Conservation (phyloP, 2,113 vertebrate genomes). For the Engraulis encrasicolus region DNA sequence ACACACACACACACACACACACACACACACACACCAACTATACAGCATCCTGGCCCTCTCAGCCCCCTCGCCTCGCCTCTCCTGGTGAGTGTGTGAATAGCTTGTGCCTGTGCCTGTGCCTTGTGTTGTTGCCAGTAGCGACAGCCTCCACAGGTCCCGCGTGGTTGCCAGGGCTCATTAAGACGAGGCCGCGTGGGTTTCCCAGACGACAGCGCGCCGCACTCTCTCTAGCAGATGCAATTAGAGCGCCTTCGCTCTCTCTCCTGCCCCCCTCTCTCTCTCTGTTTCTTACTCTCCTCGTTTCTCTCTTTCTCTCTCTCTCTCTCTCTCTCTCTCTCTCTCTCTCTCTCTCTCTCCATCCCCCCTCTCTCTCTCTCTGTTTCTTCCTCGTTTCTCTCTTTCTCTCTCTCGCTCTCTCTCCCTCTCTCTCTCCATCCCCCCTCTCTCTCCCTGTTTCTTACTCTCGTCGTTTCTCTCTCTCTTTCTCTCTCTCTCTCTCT, state of each 20-base stretch:
- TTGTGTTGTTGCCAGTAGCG: slow-evolving; percentile 58
- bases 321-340: neutral
- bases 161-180: slow-evolving; percentile 59
- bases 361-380: neutral
- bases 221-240: slow-evolving; percentile 44
- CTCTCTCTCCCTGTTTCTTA: too few relatives aligned
- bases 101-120: slow-evolving; percentile 51
- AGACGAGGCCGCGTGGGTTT: slow-evolving; percentile 51
- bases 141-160: slow-evolving; percentile 55
- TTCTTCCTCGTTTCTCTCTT: neutral
- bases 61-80: slow-evolving; percentile 41
- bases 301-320: neutral
- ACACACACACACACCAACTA: neutral
- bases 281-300: too few relatives aligned
- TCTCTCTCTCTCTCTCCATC: neutral
- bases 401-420: neutral
- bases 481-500: neutral
- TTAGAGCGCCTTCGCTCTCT: slow-evolving; percentile 47
- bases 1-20: neutral
- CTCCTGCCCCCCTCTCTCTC: neutral
- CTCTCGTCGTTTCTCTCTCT: neutral
- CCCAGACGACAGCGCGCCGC: slow-evolving; percentile 45
- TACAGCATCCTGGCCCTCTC: neutral
- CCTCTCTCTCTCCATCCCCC: too few relatives aligned
- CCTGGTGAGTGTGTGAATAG: slow-evolving; percentile 39